Evolutionary conservation across 35 echinoderm and acorn worm species (phyloP).

Genomic region (Holothuria glaberrima): DNA sequence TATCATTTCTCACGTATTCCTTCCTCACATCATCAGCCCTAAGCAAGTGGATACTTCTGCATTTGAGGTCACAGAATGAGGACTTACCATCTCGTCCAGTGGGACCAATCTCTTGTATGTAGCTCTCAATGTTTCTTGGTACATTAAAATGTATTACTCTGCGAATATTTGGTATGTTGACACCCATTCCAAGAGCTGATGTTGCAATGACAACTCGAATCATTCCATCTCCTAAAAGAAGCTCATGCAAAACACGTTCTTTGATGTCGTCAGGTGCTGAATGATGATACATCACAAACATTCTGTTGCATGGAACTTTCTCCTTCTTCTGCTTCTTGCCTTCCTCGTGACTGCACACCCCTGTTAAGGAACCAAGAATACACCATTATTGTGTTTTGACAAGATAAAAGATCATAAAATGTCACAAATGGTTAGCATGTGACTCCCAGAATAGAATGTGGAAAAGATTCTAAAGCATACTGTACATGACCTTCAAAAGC

Average conservation of each 20-base stretch:
- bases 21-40: not conserved
- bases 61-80: not conserved
- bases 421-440: not conserved
- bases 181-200: conserved; percentile 32
- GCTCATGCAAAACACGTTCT: conserved; percentile 1
- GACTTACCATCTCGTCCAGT: conserved; percentile 8
- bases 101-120: conserved; percentile 41
- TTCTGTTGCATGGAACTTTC: conserved; percentile 12
- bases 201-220: conserved; percentile 41
- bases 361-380: not conserved
- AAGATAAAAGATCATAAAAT: not conserved
- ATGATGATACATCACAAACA: not conserved
- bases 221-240: not conserved
- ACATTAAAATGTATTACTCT: conserved; percentile 26
- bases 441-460: conserved; percentile 1
- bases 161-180: conserved; percentile 16
- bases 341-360: not conserved
- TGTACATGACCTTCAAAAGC: not conserved
- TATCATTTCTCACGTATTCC: not conserved
- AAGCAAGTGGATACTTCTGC: not conserved
- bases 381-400: not conserved
- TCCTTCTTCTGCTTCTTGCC: not conserved
- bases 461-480: not conserved
- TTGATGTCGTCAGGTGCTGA: not conserved
- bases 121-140: conserved; percentile 22